Evolutionary conservation across 37 sponge, comb jelly and placozoan genomes (phyloP).

Genomic region (Lycopodina hypogea): DNA sequence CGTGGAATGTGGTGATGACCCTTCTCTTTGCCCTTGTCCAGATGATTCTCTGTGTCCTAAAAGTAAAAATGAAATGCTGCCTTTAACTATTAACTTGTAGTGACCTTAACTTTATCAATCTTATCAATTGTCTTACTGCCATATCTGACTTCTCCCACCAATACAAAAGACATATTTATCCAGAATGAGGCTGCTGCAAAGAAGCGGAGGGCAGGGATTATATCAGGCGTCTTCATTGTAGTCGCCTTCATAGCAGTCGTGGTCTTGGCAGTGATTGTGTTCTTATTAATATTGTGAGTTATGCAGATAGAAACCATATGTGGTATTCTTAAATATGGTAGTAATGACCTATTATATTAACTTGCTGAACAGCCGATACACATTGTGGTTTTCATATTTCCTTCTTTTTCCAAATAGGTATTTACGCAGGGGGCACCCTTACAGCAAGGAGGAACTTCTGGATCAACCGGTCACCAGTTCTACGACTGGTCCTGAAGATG

Average conservation of each 20-base stretch:
- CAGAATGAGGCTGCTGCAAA: too few species aligned
- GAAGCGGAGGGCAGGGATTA: background rate
- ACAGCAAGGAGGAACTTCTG: conserved; percentile 1
- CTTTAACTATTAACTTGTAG: too few species aligned
- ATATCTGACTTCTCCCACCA: too few species aligned
- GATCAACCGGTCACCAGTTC: background rate
- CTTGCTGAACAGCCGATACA: too few species aligned
- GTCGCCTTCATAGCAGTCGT: background rate
- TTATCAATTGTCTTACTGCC: too few species aligned
- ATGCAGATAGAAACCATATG: too few species aligned
- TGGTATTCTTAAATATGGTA: too few species aligned
- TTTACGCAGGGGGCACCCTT: background rate
- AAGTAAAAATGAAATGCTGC: background rate
- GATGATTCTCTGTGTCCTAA: background rate
- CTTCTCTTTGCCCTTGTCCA: conserved; percentile 42
- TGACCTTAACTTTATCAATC: too few species aligned
- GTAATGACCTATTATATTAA: too few species aligned
- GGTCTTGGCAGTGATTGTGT: background rate
- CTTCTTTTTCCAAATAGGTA: background rate
- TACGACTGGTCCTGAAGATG: background rate
- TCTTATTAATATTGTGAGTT: too few species aligned
- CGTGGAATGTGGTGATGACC: conserved; percentile 27
- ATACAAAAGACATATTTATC: too few species aligned
- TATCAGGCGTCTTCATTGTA: background rate
- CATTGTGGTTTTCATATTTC: too few species aligned